Conservation (phyloP, 2,888 invertebrate genomes). For the Polydrusus cervinus region DNA sequence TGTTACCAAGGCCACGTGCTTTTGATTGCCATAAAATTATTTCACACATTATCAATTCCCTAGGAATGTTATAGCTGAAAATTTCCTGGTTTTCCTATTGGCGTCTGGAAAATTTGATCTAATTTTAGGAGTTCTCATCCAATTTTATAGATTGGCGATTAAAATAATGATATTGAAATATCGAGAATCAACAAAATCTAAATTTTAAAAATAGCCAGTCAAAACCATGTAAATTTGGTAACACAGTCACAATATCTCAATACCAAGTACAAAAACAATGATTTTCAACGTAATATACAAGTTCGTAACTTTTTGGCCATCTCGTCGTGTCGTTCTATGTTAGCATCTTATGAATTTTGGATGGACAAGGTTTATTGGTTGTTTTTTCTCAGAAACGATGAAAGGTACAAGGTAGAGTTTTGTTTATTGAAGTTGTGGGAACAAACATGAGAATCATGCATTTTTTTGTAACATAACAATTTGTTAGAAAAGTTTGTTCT, state of each 20-base stretch:
- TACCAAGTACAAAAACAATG: slow-evolving; percentile 34
- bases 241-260: neutral
- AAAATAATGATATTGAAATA: too few relatives aligned
- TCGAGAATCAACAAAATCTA: too few relatives aligned
- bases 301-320: slow-evolving; percentile 40
- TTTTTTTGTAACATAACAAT: neutral
- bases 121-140: too few relatives aligned
- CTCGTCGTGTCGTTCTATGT: slow-evolving; percentile 44
- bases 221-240: neutral
- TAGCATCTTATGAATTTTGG: slow-evolving; percentile 52
- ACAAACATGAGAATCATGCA: slow-evolving; percentile 19
- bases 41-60: too few relatives aligned
- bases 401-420: slow-evolving; percentile 37
- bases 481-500: too few relatives aligned
- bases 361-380: slow-evolving; percentile 48
- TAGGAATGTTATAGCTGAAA: too few relatives aligned
- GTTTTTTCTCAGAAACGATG: slow-evolving; percentile 45
- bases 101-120: too few relatives aligned
- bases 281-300: slow-evolving; percentile 38
- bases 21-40: too few relatives aligned
- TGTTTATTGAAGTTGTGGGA: slow-evolving; percentile 43
- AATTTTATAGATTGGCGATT: too few relatives aligned
- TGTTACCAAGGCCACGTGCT: too few relatives aligned
- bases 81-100: too few relatives aligned
- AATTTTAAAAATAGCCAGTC: too few relatives aligned